Percentiles rank a stretch among this genome's conserved stretches.
Conservation (phyloP, 2,888 invertebrate genomes). For the Alloscopus bannaensis region DNA sequence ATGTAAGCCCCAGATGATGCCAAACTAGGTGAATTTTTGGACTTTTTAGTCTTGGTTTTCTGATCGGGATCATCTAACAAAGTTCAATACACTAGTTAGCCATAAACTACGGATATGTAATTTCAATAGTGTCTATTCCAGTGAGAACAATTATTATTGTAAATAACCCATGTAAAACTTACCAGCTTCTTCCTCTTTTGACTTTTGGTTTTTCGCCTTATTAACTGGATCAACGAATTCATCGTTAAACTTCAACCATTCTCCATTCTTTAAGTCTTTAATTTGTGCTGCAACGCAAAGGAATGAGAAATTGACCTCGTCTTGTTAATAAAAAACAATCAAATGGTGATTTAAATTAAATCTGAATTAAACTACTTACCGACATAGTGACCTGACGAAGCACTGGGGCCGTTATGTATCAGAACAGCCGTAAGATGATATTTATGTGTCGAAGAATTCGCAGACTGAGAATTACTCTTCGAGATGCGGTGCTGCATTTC, state of each 20-base stretch:
- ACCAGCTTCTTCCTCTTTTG: conserved; percentile 51
- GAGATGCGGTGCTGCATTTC: conserved; percentile 77
- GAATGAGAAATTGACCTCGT: neutral
- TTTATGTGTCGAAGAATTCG: neutral
- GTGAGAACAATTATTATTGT: conserved; percentile 50
- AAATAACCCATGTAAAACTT: neutral
- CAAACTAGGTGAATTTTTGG: conserved; percentile 74
- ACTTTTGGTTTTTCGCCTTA: conserved; percentile 44
- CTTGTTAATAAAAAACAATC: too few species aligned
- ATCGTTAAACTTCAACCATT: conserved; percentile 83
- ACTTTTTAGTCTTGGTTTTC: conserved; percentile 63
- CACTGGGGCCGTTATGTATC: conserved; percentile 81
- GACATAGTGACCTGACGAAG: conserved; percentile 83
- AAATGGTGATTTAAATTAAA: conserved; percentile 60
- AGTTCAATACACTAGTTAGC: neutral
- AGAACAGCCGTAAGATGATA: conserved; percentile 82
- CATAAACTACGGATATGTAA: conserved; percentile 66
- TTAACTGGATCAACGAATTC: conserved; percentile 75
- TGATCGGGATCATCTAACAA: conserved; percentile 65
- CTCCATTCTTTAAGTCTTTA: conserved; percentile 76
- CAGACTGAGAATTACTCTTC: neutral
- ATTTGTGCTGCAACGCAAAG: conserved; percentile 77
- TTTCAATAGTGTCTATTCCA: neutral
- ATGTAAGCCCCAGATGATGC: conserved; percentile 81
- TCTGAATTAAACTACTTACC: conserved; percentile 74